Base-by-base conservation (phyloP, 2,797 vertebrate genomes). In the Halcyon badia region DNA sequence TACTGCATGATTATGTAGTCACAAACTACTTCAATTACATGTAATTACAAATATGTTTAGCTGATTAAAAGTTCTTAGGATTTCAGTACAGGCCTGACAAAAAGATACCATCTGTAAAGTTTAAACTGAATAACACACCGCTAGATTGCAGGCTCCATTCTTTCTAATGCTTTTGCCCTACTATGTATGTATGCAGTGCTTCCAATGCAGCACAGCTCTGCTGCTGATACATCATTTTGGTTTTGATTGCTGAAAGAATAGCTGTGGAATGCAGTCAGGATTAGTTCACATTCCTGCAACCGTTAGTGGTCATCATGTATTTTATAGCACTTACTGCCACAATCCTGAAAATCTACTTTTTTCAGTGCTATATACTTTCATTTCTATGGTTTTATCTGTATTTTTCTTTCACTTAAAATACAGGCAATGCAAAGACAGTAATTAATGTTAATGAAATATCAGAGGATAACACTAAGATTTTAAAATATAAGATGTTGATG, bases 181-280 rank as follows among this genome's bases (percentile, higher is more conserved):
- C 83, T 96, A 46, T 52, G 26, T 87, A 75, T 82, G 82, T 33
- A 82, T 73, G 69, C 7, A 81, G 42, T 78, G 69, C 72, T 94
- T 90, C 81, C 81, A 93, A n/a, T 97, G 64, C 76, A 83, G 77
- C 82, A 71, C 72, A 56, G 78, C 37, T 85, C 69, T 94, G 79
- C 58, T 93, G 87, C 61, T 87, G 83, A 95, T 69, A 68, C 12
- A 94, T 82, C 60, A 75, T 90, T 97, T 96, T 95, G 30, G 25
- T 90, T 96, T 65, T 89, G 90, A 96, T 72, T 92, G 82, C 87
- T 97, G 70, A 87, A 93, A 92, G 80, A 95, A 82, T 64, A 61
- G 78, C 62, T 76, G 66, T 31, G 56, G 42, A 90, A 94, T 81
- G 64, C 41, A 95, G 87, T 42, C 24, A 86, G 42, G 21, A 95